phyloP scores from a whole-genome alignment of 2,113 vertebrate species.

The Xenus cinereus region DNA sequence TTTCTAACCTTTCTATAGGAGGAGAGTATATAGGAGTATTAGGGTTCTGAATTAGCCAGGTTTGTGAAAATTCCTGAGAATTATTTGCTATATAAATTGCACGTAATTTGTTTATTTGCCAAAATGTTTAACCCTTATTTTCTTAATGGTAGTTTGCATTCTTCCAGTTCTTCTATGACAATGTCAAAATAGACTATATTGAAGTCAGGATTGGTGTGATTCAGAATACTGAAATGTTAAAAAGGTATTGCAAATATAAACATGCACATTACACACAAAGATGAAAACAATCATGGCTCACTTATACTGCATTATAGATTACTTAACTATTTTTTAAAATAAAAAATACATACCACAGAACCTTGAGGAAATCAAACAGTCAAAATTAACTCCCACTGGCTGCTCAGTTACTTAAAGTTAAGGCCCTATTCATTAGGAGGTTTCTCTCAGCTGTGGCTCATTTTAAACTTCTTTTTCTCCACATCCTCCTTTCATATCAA shows the following conservation, averaged over 20 bases:
- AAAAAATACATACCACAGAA: neutral
- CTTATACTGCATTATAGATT: neutral
- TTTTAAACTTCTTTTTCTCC: neutral
- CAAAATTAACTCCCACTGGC: neutral
- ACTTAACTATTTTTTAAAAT: neutral
- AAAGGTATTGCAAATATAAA: neutral
- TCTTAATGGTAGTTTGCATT: neutral
- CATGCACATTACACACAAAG: neutral
- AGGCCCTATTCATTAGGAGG: neutral
- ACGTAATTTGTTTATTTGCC: neutral
- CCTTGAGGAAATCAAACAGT: neutral
- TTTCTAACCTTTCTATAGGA: neutral
- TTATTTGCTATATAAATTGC: neutral
- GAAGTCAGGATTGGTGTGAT: neutral
- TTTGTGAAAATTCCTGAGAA: neutral
- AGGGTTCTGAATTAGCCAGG: neutral
- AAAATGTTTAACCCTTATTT: neutral
- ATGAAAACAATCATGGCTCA: neutral
- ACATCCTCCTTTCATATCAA: constrained; percentile 26
- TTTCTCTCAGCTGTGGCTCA: constrained; percentile 11
- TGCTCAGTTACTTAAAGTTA: neutral
- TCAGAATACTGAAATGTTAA: neutral
- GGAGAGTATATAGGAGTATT: too few relatives aligned
- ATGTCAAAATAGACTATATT: neutral
- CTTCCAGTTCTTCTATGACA: neutral